phyloP scores from a whole-genome alignment of 1,140 invertebrate genomes.

The Leptopilina boulardi region DNA sequence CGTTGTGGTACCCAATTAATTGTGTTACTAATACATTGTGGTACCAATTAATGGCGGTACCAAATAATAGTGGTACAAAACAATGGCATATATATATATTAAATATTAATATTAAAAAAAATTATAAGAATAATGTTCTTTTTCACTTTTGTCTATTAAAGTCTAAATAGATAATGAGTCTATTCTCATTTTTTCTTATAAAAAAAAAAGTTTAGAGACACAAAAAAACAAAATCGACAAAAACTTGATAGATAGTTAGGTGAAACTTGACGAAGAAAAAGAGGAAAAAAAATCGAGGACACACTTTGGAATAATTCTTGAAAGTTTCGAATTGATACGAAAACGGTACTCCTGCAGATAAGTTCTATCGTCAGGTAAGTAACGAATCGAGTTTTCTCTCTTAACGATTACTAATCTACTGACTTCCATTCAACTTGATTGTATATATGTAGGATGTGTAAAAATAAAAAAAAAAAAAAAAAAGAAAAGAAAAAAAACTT shows the following conservation, averaged over 20 bases:
- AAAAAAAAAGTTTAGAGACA: no score
- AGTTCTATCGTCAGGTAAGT: slow-evolving; percentile 23
- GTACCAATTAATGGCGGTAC: no score
- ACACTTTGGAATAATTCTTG: slow-evolving; percentile 25
- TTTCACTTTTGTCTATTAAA: no score
- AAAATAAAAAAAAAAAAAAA: not conserved
- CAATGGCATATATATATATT: no score
- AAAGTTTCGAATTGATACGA: slow-evolving; percentile 30
- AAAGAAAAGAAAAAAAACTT: not conserved
- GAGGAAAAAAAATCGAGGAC: slow-evolving; percentile 3
- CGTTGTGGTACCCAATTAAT: no score
- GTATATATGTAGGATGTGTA: slow-evolving; percentile 30
- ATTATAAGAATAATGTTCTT: no score
- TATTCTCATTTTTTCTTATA: not conserved
- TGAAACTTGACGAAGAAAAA: not conserved
- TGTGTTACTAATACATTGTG: no score
- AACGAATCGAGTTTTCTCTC: slow-evolving; percentile 29
- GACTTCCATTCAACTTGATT: slow-evolving; percentile 26
- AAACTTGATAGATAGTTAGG: not conserved
- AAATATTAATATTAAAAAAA: no score
- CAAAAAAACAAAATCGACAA: not conserved
- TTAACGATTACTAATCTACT: slow-evolving; percentile 30
- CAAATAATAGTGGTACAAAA: no score
- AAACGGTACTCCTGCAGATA: slow-evolving; percentile 28
- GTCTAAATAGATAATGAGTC: not conserved